A percentile compares a stretch with the other conserved stretches of the same genome.
Conservation (phyloP, 1,140 invertebrate genomes). For the Cotesia chilonis region DNA sequence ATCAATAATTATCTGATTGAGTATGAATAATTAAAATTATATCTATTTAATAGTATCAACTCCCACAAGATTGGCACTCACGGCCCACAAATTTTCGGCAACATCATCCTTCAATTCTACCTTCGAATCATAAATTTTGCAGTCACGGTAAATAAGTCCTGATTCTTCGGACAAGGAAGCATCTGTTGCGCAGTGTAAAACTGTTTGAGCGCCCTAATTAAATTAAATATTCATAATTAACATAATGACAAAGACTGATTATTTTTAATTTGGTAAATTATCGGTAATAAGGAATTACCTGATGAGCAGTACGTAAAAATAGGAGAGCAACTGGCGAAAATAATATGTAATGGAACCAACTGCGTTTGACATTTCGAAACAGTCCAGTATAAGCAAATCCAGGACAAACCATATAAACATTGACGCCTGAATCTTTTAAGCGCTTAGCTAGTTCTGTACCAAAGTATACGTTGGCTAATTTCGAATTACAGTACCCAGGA, state of each 20-base stretch:
- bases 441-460: constrained; percentile 70
- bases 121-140: constrained; percentile 72
- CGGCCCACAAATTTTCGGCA: constrained; percentile 75
- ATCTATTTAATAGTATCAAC: constrained; percentile 25
- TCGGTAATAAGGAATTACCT: constrained; percentile 67
- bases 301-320: constrained; percentile 76
- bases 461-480: constrained; percentile 81
- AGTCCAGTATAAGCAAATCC: constrained; percentile 85
- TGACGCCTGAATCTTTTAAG: constrained; percentile 69
- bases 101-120: constrained; percentile 70
- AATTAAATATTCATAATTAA: constrained; percentile 33
- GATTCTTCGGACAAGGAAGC: constrained; percentile 70
- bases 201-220: constrained; percentile 77
- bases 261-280: background rate
- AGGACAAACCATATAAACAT: constrained; percentile 81
- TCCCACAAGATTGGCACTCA: constrained; percentile 69
- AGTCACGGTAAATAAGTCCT: constrained; percentile 79
- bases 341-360: constrained; percentile 76
- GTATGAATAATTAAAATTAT: background rate
- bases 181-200: constrained; percentile 79
- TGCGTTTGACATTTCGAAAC: constrained; percentile 73
- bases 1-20: background rate
- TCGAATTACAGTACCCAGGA: constrained; percentile 81
- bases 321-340: constrained; percentile 75
- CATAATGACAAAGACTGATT: constrained; percentile 2